Evolutionary conservation across 2,797 vertebrate species (phyloP), one percentile per base, ranked within the genome.

Genomic region (Sebastolobus altivelis): DNA sequence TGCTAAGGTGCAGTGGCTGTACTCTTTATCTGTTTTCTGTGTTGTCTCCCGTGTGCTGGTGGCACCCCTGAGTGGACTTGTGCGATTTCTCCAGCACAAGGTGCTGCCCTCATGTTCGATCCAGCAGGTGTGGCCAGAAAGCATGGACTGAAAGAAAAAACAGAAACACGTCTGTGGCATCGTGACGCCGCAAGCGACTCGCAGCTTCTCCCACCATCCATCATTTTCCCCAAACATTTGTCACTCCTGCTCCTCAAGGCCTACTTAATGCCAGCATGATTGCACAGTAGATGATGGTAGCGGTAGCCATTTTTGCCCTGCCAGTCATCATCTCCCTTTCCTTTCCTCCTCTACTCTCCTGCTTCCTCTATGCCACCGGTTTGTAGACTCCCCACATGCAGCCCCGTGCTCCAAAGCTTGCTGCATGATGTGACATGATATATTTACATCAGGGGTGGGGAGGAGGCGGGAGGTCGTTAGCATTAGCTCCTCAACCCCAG

Each of bases 11-110:
- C 75, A 13, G 49, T 56, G 35, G 87, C 79, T 84, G 81, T 73
- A 18, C 73, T 79, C 71, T 83, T 92, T 91, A 92, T 92, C 82
- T 95, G 83, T 94, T 77, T 78, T 90, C 68, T 93, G 89, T 94
- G 84, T 89, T 94, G 89, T 96, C 88, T 92, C 90, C 79, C 38
- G 58, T 83, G 89, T 92, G 84, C 87, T 85, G 92, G 71, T 90
- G 93, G 87, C 91, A 84, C 78, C 82, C 82, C 82, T 79, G 87
- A 84, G 73, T 91, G 92, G 94, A 92, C 72, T 72, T 87, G 70
- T 88, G 81, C 70, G 80, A 87, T 84, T 90, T 76, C 80, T 89
- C n/a, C 91, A 55, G 83, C 84, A 75, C 37, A 76, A 79, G 81
- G 71, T 77, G 71, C 65, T 37, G 65, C 88, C 67, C 38, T 88